Percentiles rank a stretch among this genome's conserved stretches.
These are phyloP conservation scores for Crambe crambe DNA, from an alignment of 37 sponge, comb jelly and placozoan genomes.

Conservation along the genomic window DNA sequence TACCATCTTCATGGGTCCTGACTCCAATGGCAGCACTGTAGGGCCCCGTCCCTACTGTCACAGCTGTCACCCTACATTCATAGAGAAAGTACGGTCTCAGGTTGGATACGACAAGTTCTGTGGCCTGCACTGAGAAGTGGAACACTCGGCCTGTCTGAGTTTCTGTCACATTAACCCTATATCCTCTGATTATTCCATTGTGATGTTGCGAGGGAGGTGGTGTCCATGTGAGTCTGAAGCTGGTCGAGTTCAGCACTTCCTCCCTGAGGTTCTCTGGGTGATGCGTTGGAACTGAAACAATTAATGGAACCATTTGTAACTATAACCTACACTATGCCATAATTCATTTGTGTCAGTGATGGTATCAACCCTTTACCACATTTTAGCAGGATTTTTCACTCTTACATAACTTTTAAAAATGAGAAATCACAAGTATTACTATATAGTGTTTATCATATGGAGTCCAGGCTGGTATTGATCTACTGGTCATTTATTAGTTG, in stretches of 20 bases:
- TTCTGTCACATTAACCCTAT: constrained; percentile 34
- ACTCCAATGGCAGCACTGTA: constrained; percentile 2
- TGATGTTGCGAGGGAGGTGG: constrained; percentile 21
- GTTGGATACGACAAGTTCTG: background rate
- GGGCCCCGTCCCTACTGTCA: constrained; percentile 31
- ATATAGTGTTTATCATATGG: no score
- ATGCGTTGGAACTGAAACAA: constrained; percentile 16
- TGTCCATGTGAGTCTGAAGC: constrained; percentile 15
- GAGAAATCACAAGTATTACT: no score
- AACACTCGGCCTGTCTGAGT: constrained; percentile 4
- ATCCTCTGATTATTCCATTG: constrained; percentile 42
- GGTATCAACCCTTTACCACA: no score
- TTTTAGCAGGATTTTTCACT: no score
- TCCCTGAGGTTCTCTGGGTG: constrained; percentile 10
- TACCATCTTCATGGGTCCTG: constrained; percentile 38
- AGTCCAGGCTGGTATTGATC: no score
- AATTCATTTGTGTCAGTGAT: no score
- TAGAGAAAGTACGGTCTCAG: constrained; percentile 35
- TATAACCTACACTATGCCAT: no score
- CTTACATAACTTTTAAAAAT: no score
- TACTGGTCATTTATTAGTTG: no score
- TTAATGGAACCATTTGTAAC: background rate
- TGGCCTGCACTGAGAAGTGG: background rate
- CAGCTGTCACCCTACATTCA: constrained; percentile 16
- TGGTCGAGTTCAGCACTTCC: constrained; percentile 9